Evolutionary conservation across 2,888 invertebrate species (phyloP).

Genomic region (Lasioglossum lativentre): DNA sequence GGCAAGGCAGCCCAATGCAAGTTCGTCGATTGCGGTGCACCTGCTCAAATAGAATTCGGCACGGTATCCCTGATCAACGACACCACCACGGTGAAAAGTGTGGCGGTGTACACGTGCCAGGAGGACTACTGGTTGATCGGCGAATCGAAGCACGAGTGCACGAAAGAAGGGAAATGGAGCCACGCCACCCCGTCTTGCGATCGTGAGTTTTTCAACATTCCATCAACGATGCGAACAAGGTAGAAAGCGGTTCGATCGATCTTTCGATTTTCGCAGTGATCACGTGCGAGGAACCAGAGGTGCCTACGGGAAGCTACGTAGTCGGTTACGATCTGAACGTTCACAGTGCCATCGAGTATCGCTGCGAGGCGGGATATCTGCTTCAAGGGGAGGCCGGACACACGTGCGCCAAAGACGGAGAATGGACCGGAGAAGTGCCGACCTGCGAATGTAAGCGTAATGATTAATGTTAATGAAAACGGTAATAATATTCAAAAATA

Average conservation of each 20-base stretch:
- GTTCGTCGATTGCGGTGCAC: conserved; percentile 94
- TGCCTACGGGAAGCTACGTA: conserved; percentile 94
- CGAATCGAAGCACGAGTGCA: conserved; percentile 89
- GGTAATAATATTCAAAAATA: neutral
- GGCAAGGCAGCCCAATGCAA: conserved; percentile 92
- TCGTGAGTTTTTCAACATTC: conserved; percentile 84
- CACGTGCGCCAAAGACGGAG: conserved; percentile 91
- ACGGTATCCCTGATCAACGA: conserved; percentile 90
- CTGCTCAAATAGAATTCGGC: conserved; percentile 92
- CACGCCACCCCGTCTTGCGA: conserved; percentile 94
- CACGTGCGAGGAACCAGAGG: conserved; percentile 94
- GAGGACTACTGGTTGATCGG: conserved; percentile 93
- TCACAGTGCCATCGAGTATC: conserved; percentile 94
- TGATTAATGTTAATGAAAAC: too few relatives aligned
- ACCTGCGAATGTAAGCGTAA: conserved; percentile 92
- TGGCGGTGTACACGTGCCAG: conserved; percentile 92
- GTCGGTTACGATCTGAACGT: conserved; percentile 96
- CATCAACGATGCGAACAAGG: neutral
- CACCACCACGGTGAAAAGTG: conserved; percentile 92
- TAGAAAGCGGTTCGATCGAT: neutral
- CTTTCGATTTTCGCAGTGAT: conserved; percentile 88
- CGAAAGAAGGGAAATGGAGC: conserved; percentile 94
- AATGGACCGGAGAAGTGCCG: conserved; percentile 94
- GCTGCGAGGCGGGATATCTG: conserved; percentile 94
- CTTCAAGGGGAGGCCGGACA: conserved; percentile 90